A percentile compares a stretch with the other conserved stretches of the same genome.
These are phyloP conservation scores for Dendrolimus pini DNA, from an alignment of 2,888 invertebrate species.

Conservation along the genomic window DNA sequence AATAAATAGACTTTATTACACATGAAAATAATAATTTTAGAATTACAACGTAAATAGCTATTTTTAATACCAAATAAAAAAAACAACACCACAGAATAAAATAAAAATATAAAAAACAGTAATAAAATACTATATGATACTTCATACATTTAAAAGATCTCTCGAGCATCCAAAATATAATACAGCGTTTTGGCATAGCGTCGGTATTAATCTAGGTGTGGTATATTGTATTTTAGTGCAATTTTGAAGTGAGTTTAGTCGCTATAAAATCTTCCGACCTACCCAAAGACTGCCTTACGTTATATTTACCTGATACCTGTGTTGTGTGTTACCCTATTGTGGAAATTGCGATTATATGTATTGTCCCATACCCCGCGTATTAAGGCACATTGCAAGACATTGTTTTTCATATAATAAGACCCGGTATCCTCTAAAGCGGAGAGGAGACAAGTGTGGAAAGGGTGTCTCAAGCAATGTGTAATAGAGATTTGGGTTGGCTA, in stretches of 20 bases:
- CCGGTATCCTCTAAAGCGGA: neutral
- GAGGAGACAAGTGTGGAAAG: too few relatives aligned
- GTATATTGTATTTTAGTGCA: conserved; percentile 40
- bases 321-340: conserved; percentile 55
- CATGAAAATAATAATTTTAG: too few relatives aligned
- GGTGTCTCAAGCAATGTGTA: too few relatives aligned
- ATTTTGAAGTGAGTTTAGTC: conserved; percentile 51
- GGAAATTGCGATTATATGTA: conserved; percentile 25
- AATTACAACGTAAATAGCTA: too few relatives aligned
- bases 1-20: too few relatives aligned
- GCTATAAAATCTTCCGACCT: conserved; percentile 75
- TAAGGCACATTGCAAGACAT: conserved; percentile 50
- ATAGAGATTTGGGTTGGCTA: too few relatives aligned
- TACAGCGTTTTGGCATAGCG: conserved; percentile 34
- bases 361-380: conserved; percentile 52
- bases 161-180: conserved; percentile 17
- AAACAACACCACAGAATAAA: too few relatives aligned
- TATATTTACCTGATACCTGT: conserved; percentile 58
- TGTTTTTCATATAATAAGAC: conserved; percentile 1
- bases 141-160: conserved; percentile 19
- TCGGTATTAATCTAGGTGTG: conserved; percentile 45
- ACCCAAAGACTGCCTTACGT: conserved; percentile 76
- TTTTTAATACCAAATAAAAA: too few relatives aligned
- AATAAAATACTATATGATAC: neutral
- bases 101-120: neutral